Base-by-base conservation (phyloP, 2,888 invertebrate species). In the Caenorhabditis macrosperma region DNA sequence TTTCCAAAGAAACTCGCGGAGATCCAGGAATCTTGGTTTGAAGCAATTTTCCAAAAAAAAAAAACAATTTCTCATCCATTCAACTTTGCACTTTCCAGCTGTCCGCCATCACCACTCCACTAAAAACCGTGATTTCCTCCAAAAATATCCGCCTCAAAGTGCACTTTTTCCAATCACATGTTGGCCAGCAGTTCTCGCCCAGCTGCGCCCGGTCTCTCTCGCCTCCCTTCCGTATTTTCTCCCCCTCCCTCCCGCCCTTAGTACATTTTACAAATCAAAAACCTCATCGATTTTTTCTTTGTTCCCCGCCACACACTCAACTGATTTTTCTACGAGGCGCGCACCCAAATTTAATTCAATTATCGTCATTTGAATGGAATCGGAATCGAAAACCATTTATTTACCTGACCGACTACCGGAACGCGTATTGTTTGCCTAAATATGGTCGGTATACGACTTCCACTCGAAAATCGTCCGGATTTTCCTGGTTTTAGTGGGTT, bases 191-290 rank as follows among this genome's bases (percentile, higher is more conserved):
- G n/a, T n/a, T n/a, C n/a, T n/a, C n/a, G n/a, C 20, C 38, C n/a
- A 3, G 17, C 35, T 24, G 44, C 22, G 33, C 44, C 44, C 64
- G 20, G 5, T 41, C 28, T 44, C 5, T 10, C 41, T 12, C 26
- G 5, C 30, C 41, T 1, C 30, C 17, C 30, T 46, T 30, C 44
- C 24, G 10, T 55, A 44, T 55, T 52, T 28, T 41, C 54, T 26
- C 2, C 4, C 2, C 6, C 41, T 17, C 22, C 9, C 38, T 22
- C 46, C 24, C 30, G 28, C 48, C n/a, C 61, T 3, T 22, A 22
- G 20, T 38, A n/a, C 59, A 28, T 12, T 35, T 35, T 57, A 68
- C 68, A 68, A 59, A 38, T 38, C 38, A 38, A 38, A 38, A 38
- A 38, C 38, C 38, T 15, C 38, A 38, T 38, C 38, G 38, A 38